Percentiles rank a stretch among this genome's conserved stretches.
Evolutionary conservation across 2,888 invertebrate genomes (phyloP).

Genomic region (Drosophila kanekoi): DNA sequence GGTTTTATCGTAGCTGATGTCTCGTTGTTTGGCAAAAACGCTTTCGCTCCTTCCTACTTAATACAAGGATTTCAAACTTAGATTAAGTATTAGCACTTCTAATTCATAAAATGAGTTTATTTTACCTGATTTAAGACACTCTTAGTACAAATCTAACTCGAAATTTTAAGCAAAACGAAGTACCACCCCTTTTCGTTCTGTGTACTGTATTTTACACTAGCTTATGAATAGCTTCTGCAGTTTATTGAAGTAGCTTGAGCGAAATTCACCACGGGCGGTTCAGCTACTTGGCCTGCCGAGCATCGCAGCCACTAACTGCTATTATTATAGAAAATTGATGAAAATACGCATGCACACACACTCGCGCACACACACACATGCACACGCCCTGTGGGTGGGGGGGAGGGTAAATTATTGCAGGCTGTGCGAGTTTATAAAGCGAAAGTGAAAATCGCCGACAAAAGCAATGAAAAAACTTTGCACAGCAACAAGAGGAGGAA

Average conservation of each 20-base stretch:
- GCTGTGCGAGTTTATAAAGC: conserved; percentile 47
- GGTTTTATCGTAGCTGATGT: no score
- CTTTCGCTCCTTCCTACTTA: no score
- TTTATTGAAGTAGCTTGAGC: conserved; percentile 58
- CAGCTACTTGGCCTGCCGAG: no score
- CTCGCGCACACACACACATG: conserved; percentile 4
- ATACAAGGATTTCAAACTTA: no score
- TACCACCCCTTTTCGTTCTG: no score
- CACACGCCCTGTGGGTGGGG: conserved; percentile 19
- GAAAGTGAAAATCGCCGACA: conserved; percentile 58
- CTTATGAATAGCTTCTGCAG: conserved; percentile 32
- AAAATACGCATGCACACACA: conserved; percentile 35
- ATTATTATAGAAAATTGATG: conserved; percentile 68
- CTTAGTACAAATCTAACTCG: no score
- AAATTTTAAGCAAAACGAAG: no score
- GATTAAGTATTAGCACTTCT: no score
- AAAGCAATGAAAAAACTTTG: conserved; percentile 42
- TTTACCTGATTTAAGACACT: no score
- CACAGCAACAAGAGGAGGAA: conserved; percentile 5
- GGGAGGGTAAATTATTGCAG: conserved; percentile 48
- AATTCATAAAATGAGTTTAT: no score
- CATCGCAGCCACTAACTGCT: conserved; percentile 21
- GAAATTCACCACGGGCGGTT: conserved; percentile 47
- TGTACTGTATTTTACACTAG: not conserved
- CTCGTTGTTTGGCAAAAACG: no score